Evolutionary conservation across 2,888 invertebrate genomes (phyloP), one percentile per base, ranked within the genome.

Genomic region (Amphipoea lucens): DNA sequence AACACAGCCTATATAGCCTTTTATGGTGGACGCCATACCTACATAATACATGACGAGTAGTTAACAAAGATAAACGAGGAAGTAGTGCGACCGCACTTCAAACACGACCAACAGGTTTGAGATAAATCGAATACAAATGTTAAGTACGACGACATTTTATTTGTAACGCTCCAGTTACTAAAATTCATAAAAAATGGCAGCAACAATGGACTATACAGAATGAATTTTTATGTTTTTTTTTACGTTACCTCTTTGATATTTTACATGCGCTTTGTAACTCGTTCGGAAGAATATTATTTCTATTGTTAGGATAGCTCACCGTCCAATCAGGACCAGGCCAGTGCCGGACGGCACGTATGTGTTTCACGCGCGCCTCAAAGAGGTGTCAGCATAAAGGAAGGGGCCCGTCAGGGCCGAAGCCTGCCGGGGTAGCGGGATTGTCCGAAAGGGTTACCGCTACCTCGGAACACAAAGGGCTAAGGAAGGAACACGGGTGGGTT

Each of bases 121-220:
- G 60, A 84, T 87, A 89, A 84, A 83, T 86, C 80, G 80, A 89
- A 83, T 76, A 83, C 72, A 90, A 91, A 92, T 89, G 88, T 90
- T 91, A 88, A 87, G 88, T 84, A 85, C 87, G 73, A 85, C 88
- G 90, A 89, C 91, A 91, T 92, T 91, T 89, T 88, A 85, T 86
- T 84, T 83, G 69, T 74, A 69, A 67, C n/a, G 68, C 68, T 74
- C 72, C 73, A 76, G 75, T 75, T 54, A 76, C 48, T 54, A 51
- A 79, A 79, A 74, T 69, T 51, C 17, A 78, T 74, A 75, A 79
- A 76, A 82, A 85, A 69, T 54, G 12, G 6, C 20, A 62, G 9
- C 40, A 48, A 81, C 69, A 54, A 75, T 76, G 68, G 45, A 68
- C 12, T 71, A 11, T 51, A 82, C 42, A 76, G 62, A 20, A 0